These are phyloP conservation scores for Lamprotornis superbus DNA, from an alignment of 2,113 vertebrate genomes.

Conservation along the genomic window DNA sequence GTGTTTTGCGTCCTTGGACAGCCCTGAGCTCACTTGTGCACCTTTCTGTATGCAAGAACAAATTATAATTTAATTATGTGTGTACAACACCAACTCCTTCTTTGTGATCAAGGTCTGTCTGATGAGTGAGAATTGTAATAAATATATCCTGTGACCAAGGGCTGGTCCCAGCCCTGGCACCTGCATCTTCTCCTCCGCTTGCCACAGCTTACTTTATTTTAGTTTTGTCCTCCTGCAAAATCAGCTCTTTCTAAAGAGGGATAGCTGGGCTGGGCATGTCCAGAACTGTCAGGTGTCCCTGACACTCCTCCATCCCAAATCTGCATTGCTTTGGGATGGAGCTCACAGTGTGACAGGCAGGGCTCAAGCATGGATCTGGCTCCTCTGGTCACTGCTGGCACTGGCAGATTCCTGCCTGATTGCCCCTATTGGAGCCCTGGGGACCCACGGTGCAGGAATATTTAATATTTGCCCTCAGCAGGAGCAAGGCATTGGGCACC, in stretches of 20 bases:
- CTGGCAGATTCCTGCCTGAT: not conserved
- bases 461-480: not conserved
- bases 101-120: not conserved
- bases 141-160: not conserved
- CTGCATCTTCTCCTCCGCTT: not conserved
- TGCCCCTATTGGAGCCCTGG: not conserved
- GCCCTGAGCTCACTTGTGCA: not conserved
- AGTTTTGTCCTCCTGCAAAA: not conserved
- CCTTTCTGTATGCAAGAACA: not conserved
- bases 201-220: not conserved
- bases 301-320: not conserved
- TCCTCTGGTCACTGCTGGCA: not conserved
- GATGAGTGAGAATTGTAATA: not conserved
- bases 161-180: not conserved
- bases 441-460: fast-evolving
- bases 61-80: not conserved
- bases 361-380: fast-evolving
- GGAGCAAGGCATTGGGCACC: not conserved
- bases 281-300: not conserved
- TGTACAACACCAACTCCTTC: not conserved
- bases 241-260: not conserved
- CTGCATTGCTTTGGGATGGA: not conserved
- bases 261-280: not conserved
- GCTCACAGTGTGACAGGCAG: not conserved
- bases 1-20: not conserved